Evolutionary conservation across 2,888 invertebrate species (phyloP).

Genomic region (Pinctada fucata): DNA sequence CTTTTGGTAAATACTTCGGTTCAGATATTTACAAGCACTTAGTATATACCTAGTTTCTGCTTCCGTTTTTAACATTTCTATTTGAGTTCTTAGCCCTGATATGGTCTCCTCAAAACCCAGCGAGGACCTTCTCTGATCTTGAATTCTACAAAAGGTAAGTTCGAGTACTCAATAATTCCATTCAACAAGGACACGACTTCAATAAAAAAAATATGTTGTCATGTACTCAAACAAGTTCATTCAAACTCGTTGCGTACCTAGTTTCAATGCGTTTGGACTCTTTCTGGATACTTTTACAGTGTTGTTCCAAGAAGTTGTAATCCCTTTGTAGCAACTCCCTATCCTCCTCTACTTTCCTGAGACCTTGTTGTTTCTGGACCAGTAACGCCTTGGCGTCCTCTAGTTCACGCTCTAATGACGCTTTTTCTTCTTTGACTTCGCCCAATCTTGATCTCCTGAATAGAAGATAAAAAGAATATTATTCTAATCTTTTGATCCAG

Average conservation of each 20-base stretch:
- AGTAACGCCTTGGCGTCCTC: neutral
- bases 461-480: neutral
- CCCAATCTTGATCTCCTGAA: neutral
- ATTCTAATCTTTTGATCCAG: neutral
- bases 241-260: neutral
- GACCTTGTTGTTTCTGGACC: neutral
- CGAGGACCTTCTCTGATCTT: no score
- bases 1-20: no score
- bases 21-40: no score
- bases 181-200: no score
- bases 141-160: no score
- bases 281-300: neutral
- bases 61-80: neutral
- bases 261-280: neutral
- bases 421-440: neutral
- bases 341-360: neutral
- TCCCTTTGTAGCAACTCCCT: neutral
- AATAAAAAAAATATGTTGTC: no score
- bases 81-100: neutral
- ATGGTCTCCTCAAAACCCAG: no score
- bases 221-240: no score
- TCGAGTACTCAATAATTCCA: no score
- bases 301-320: slow-evolving; percentile 3
- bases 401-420: neutral
- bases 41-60: neutral